Evolutionary conservation across 2,113 vertebrate genomes (phyloP), one percentile per base, ranked within the genome.

Genomic region (Toxostoma redivivum): DNA sequence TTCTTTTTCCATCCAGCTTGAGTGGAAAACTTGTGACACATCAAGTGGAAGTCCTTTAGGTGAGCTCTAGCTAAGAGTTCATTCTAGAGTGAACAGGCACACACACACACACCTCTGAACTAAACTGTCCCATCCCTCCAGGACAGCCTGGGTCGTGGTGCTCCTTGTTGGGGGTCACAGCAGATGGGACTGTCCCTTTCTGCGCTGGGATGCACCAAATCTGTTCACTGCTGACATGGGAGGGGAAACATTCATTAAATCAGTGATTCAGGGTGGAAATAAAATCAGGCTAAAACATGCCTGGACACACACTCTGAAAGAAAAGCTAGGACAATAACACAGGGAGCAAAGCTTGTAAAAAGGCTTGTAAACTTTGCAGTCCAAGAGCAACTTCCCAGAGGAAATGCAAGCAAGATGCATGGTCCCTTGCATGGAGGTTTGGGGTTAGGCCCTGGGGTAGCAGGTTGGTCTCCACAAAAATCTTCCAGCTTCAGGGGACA

Each of bases 311-410:
- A 8, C 56, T 37, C 60, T 22, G 81, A 81, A 86, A 94, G 67
- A 88, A 96, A 86, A 92, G 92, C 93, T 82, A 28, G n/a, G 90
- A 88, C 93, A 86, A 28, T 27, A 86, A 82, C 82, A 93, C 37
- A 20, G 54, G 91, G 86, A 88, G 90, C 93, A 71, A 93, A 97
- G 94, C 96, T 93, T 94, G 90, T 96, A 92, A 92, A 95, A 96
- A 96, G 85, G 88, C 92, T 96, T 96, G 93, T 93, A 94, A 96
- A 96, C 94, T 87, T 44, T 72, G 92, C 94, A 96, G 92, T 92
- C 94, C 85, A 57, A 92, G 90, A 95, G 88, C 85, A 53, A 25
- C 71, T 96, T 93, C 88, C 94, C 37, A 35, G 64, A 93, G 90
- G 92, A 95, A 78, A 88, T 35, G 83, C 88, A 97, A 94, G 93